Evolutionary conservation across 2,888 invertebrate species (phyloP).

Genomic region (Lepidocyrtinus sp.): DNA sequence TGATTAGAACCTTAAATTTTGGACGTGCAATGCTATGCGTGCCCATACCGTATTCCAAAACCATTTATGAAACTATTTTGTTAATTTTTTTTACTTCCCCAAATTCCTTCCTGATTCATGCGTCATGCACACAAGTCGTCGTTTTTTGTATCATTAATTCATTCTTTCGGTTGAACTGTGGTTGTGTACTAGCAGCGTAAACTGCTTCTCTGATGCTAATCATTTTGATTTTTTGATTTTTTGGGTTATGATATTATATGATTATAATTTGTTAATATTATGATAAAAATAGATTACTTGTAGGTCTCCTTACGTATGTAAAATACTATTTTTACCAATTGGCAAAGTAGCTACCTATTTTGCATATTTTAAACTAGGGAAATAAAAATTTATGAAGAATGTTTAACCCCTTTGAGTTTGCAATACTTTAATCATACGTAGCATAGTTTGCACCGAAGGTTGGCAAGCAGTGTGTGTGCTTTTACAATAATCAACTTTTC

Average conservation of each 20-base stretch:
- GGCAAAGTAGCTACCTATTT: too few relatives aligned
- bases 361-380: too few relatives aligned
- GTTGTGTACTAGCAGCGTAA: background rate
- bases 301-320: background rate
- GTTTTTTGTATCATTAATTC: conserved; percentile 26
- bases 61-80: conserved; percentile 3
- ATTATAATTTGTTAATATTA: conserved; percentile 28
- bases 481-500: too few relatives aligned
- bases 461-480: too few relatives aligned
- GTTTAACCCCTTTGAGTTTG: too few relatives aligned
- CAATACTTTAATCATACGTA: too few relatives aligned
- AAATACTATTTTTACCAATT: background rate
- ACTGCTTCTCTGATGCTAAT: too few relatives aligned
- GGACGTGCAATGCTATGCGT: background rate
- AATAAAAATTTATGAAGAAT: too few relatives aligned
- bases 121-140: conserved; percentile 18
- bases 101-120: conserved; percentile 24
- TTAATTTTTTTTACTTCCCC: too few relatives aligned
- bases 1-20: background rate
- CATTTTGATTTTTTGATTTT: too few relatives aligned
- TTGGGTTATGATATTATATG: too few relatives aligned
- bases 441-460: too few relatives aligned
- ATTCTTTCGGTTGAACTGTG: conserved; percentile 14
- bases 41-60: background rate
- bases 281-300: conserved; percentile 8